Percentiles rank a stretch among this genome's conserved stretches.
phyloP scores from a whole-genome alignment of 2,113 vertebrate genomes.

The Heloderma charlesbogerti region DNA sequence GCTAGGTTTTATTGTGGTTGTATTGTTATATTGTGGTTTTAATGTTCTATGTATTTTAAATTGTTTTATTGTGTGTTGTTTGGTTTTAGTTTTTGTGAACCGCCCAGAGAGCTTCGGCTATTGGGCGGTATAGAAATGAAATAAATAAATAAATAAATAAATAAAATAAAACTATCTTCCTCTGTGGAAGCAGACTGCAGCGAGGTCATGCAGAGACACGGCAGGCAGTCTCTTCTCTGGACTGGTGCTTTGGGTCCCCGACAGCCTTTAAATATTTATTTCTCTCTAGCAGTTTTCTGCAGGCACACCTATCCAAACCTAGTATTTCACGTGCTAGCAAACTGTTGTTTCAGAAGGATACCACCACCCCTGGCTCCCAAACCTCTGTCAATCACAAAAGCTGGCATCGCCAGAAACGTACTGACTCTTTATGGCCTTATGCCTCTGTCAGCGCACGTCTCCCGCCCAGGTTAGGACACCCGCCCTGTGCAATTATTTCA shows the following conservation, averaged over 20 bases:
- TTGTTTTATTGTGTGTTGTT: no score
- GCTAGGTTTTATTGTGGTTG: no score
- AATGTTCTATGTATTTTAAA: no score
- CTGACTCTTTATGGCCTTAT: neutral
- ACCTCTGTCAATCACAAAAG: neutral
- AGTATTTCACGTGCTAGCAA: neutral
- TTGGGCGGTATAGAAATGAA: no score
- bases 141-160: no score
- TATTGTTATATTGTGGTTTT: no score
- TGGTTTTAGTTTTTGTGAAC: no score
- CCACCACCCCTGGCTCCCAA: neutral
- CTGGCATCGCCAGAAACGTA: no score
- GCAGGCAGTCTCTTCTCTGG: neutral
- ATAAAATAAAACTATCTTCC: neutral
- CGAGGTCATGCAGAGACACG: neutral
- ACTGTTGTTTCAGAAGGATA: neutral
- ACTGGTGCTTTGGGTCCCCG: neutral
- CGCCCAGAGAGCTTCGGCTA: no score
- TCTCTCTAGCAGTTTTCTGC: neutral
- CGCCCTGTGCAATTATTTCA: conserved; percentile 50
- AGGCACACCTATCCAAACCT: neutral
- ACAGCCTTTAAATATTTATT: neutral
- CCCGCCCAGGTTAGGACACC: conserved; percentile 33
- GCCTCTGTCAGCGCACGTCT: conserved; percentile 15
- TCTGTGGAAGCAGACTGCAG: neutral